phyloP scores from a whole-genome alignment of 2,797 vertebrate genomes.

The Gymnodraco acuticeps region DNA sequence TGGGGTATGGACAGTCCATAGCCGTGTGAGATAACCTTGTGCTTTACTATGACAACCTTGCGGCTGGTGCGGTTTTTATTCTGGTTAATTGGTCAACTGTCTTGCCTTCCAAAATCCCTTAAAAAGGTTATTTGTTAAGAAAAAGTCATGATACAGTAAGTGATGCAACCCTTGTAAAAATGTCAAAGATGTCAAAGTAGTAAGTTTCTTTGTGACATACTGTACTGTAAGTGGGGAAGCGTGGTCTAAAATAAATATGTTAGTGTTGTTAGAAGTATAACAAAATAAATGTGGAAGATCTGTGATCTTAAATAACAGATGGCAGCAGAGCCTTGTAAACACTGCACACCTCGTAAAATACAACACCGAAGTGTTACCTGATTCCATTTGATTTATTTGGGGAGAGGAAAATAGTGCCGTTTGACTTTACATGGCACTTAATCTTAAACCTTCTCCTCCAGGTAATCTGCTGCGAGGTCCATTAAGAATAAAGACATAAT shows the following conservation, averaged over 20 bases:
- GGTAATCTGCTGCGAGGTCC: conserved; percentile 49
- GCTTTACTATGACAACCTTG: neutral
- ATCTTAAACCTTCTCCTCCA: conserved; percentile 46
- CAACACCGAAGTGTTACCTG: conserved; percentile 8
- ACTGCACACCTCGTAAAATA: neutral
- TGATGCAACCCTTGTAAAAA: neutral
- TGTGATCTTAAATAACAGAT: conserved; percentile 10
- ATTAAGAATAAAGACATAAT: conserved; percentile 57
- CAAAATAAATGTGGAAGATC: neutral
- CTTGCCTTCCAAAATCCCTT: too few species aligned
- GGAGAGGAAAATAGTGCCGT: conserved; percentile 6
- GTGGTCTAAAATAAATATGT: neutral
- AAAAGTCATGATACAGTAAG: neutral
- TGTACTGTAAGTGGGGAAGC: neutral
- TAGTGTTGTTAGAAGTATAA: neutral
- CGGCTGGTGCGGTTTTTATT: too few species aligned
- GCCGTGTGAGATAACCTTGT: neutral
- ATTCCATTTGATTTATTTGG: conserved; percentile 45
- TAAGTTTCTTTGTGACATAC: neutral
- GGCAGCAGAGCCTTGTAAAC: neutral
- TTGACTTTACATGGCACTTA: conserved; percentile 57
- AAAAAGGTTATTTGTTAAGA: too few species aligned
- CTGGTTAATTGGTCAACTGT: too few species aligned
- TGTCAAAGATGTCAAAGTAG: neutral
- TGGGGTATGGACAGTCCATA: neutral